Conservation (phyloP, 35 echinoderm and acorn worm species). For the Patiria miniata region DNA sequence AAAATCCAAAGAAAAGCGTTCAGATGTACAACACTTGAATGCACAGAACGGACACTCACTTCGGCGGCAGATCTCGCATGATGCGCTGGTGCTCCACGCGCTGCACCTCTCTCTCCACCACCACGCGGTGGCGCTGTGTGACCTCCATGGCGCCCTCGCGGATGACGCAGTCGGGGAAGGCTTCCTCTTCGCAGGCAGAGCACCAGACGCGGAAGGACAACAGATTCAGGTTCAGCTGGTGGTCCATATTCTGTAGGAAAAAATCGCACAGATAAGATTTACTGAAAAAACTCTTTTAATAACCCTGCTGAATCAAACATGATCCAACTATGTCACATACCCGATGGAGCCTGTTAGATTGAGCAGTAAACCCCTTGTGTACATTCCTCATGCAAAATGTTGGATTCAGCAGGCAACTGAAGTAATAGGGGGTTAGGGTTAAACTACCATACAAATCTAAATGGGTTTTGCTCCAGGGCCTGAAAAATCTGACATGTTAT, state of each 20-base stretch:
- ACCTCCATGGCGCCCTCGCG: constrained; percentile 26
- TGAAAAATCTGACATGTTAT: too few relatives aligned
- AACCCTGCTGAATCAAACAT: not conserved
- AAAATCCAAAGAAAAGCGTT: too few relatives aligned
- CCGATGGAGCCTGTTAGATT: too few relatives aligned
- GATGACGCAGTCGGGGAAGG: constrained; percentile 50
- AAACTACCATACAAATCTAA: too few relatives aligned
- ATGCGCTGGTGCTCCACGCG: constrained; percentile 7
- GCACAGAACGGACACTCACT: not conserved
- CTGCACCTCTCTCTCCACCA: constrained; percentile 39
- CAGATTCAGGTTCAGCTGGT: constrained; percentile 80
- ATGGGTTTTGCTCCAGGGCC: too few relatives aligned
- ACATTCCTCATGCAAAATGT: too few relatives aligned
- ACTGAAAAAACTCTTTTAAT: not conserved
- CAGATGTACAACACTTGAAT: too few relatives aligned
- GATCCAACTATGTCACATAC: too few relatives aligned
- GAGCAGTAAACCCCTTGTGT: too few relatives aligned
- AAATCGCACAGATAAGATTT: not conserved
- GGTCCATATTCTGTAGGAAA: constrained; percentile 35
- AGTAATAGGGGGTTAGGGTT: not conserved
- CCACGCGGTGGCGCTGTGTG: constrained; percentile 30
- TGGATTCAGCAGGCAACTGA: too few relatives aligned
- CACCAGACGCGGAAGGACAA: constrained; percentile 79
- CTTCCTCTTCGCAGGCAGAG: constrained; percentile 82
- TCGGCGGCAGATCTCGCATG: constrained; percentile 19